phyloP scores from a whole-genome alignment of 2,888 invertebrate genomes.

The Apotomis betuletana region DNA sequence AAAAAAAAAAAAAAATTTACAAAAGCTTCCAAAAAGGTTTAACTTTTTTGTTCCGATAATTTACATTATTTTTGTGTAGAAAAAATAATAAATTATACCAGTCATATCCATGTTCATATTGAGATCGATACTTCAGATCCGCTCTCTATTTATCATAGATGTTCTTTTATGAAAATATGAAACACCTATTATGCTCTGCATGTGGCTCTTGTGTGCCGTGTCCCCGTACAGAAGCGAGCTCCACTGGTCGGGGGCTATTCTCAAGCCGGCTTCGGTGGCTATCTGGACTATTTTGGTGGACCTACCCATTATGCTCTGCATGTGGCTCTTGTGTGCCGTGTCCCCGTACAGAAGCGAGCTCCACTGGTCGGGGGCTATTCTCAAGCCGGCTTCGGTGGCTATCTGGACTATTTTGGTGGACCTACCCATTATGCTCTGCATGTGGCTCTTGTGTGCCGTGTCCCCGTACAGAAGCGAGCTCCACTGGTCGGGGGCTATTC shows the following conservation, averaged over 20 bases:
- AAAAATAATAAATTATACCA: too few species aligned
- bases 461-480: conserved; percentile 98
- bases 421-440: conserved; percentile 89
- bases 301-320: conserved; percentile 89
- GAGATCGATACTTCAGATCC: too few species aligned
- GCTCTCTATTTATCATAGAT: too few species aligned
- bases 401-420: conserved; percentile 97
- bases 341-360: conserved; percentile 98
- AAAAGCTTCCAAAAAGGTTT: too few species aligned
- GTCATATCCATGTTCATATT: too few species aligned
- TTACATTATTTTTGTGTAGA: too few species aligned
- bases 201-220: conserved; percentile 96
- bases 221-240: conserved; percentile 98
- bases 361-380: conserved; percentile 99
- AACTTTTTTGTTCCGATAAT: too few species aligned
- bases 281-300: conserved; percentile 96
- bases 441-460: conserved; percentile 96
- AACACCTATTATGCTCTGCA: conserved; percentile 91
- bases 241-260: conserved; percentile 99
- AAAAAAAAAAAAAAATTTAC: too few species aligned
- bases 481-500: conserved; percentile 99
- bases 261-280: conserved; percentile 97
- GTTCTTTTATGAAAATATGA: too few species aligned
- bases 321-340: conserved; percentile 96
- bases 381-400: conserved; percentile 97